These are phyloP conservation scores for Hyperoplus lanceolatus DNA, from an alignment of 2,797 vertebrate species.

Conservation along the genomic window DNA sequence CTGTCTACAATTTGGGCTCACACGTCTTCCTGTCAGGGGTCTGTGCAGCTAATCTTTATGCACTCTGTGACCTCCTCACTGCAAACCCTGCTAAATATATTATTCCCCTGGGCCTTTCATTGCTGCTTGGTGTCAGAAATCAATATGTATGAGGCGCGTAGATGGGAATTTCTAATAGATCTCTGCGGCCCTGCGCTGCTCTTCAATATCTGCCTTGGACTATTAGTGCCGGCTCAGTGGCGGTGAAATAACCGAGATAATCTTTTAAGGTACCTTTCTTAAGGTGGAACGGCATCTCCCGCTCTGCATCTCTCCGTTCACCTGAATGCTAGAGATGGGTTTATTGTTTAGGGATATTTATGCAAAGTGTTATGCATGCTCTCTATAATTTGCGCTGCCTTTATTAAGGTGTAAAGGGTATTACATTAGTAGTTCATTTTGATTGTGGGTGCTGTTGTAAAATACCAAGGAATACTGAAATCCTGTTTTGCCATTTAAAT, in stretches of 20 bases:
- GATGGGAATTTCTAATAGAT: slow-evolving; percentile 99
- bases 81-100: slow-evolving; percentile 99
- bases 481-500: slow-evolving; percentile 8
- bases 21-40: slow-evolving; percentile 89
- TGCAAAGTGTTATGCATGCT: neutral
- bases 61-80: slow-evolving; percentile 98
- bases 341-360: slow-evolving; percentile 57
- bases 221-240: slow-evolving; percentile 99
- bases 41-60: slow-evolving; percentile 99
- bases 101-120: slow-evolving; percentile 99
- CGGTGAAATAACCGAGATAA: slow-evolving; percentile 99
- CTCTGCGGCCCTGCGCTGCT: slow-evolving; percentile 98
- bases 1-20: slow-evolving; percentile 75
- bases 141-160: slow-evolving; percentile 99
- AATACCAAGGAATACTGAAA: slow-evolving; percentile 16
- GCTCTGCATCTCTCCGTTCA: slow-evolving; percentile 48
- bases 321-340: slow-evolving; percentile 47
- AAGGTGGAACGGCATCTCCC: slow-evolving; percentile 91
- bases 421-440: slow-evolving; percentile 12
- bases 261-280: slow-evolving; percentile 99
- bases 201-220: slow-evolving; percentile 99
- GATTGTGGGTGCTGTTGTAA: neutral
- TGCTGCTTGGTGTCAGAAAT: slow-evolving; percentile 99
- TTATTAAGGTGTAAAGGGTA: slow-evolving; percentile 4
- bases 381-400: slow-evolving; percentile 13